These are phyloP conservation scores for Hypotaenidia philippensis DNA, from an alignment of 2,797 vertebrate genomes.

Conservation along the genomic window DNA sequence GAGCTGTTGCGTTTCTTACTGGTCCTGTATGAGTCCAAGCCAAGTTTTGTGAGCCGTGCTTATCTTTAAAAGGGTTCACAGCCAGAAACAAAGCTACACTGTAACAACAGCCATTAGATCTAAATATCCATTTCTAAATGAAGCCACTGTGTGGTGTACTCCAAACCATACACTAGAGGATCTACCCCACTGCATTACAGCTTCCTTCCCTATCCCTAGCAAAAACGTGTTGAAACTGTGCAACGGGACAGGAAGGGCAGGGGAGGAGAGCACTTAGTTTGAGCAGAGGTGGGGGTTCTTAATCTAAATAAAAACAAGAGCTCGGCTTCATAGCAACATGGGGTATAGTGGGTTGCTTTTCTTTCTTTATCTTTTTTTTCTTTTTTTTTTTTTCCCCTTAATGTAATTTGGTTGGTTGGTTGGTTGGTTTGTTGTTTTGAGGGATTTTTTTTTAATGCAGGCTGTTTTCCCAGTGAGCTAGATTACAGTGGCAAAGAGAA, in stretches of 20 bases:
- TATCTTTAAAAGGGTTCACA: conserved; percentile 19
- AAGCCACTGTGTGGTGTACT: conserved; percentile 3
- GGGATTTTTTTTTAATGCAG: background rate
- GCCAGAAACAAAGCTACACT: conserved; percentile 12
- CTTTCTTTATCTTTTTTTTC: background rate
- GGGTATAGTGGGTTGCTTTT: background rate
- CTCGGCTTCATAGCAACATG: background rate
- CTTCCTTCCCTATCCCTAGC: background rate
- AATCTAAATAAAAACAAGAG: background rate
- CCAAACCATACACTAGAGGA: background rate
- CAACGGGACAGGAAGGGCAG: background rate
- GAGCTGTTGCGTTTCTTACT: background rate
- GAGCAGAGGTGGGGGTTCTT: background rate
- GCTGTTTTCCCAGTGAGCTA: background rate
- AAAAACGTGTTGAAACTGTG: background rate
- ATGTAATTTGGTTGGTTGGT: no score
- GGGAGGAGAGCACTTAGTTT: background rate
- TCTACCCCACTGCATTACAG: background rate
- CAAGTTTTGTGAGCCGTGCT: conserved; percentile 21
- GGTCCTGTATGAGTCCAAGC: background rate
- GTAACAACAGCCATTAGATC: conserved; percentile 1
- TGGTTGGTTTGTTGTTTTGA: no score
- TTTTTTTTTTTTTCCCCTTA: background rate
- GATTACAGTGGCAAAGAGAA: conserved; percentile 25
- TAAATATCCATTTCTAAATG: conserved; percentile 43